A percentile compares a stretch with the other conserved stretches of the same genome.
phyloP scores from a whole-genome alignment of 2,797 vertebrate genomes.

The Neosilurus mollespiculum region DNA sequence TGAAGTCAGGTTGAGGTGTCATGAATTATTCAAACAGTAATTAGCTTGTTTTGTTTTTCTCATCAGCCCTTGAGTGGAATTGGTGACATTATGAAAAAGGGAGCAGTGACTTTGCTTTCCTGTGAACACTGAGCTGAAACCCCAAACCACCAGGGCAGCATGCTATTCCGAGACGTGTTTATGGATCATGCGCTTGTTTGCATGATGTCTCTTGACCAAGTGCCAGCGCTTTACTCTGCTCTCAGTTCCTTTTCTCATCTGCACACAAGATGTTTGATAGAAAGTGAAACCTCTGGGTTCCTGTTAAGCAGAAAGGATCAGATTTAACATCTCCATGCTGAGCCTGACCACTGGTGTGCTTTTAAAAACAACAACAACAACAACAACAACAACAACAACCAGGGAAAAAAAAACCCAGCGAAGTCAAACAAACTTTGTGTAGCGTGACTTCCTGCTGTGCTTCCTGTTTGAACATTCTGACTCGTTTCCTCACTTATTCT shows the following conservation, averaged over 20 bases:
- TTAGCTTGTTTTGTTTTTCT: not conserved
- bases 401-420: not conserved
- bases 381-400: too few relatives aligned
- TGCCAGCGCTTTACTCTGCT: not conserved
- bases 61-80: not conserved
- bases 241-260: not conserved
- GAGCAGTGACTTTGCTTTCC: not conserved
- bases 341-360: not conserved
- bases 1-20: not conserved
- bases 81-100: not conserved
- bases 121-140: constrained; percentile 58
- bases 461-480: constrained; percentile 18
- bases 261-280: constrained; percentile 8
- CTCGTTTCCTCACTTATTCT: not conserved
- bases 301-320: not conserved
- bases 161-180: constrained; percentile 75
- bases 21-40: not conserved
- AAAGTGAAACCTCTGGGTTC: constrained; percentile 30
- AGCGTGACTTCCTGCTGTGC: not conserved
- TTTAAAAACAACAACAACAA: not conserved
- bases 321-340: not conserved
- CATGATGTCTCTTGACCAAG: constrained; percentile 28
- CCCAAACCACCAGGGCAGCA: constrained; percentile 48
- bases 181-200: constrained; percentile 66
- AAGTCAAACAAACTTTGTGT: not conserved